Evolutionary conservation across 1,140 invertebrate species (phyloP), one percentile per base, ranked within the genome.

Genomic region (Lethocerus indicus): DNA sequence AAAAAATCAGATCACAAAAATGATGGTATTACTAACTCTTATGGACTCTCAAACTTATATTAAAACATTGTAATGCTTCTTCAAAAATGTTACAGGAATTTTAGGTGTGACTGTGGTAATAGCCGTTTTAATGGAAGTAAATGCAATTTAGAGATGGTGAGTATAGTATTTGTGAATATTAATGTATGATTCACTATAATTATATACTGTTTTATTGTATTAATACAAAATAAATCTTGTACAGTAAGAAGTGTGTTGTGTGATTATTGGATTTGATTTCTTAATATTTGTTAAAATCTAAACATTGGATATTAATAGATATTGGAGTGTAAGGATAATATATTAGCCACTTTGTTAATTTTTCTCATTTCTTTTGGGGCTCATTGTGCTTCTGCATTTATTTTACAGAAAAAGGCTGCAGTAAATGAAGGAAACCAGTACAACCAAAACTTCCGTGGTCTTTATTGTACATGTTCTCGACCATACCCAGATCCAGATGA

Each of bases 41-140:
- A n/a, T n/a, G n/a, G n/a, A n/a, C n/a, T n/a, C n/a, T n/a, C n/a
- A n/a, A n/a, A n/a, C n/a, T n/a, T n/a, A n/a, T n/a, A n/a, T n/a
- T n/a, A n/a, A n/a, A n/a, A n/a, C n/a, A n/a, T n/a, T n/a, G n/a
- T n/a, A n/a, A n/a, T n/a, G n/a, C n/a, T n/a, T n/a, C n/a, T n/a
- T n/a, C n/a, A n/a, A n/a, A n/a, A n/a, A n/a, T n/a, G n/a, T 64
- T 66, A 35, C 52, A 74, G 81, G 42, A 83, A 89, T 62, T 96
- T 98, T 59, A 74, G 87, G 35, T 99, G 94, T 67, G 95, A 98
- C 65, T 98, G 95, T 72, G 94, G 95, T 16, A 97, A 93, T 63
- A 71, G 71, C 5, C 89, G 87, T 56, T 89, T 96, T 65, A 66
- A 66, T 2, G 67, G 70, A n/a, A 70, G 71, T 46, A 73, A 72